Evolutionary conservation across 2,888 invertebrate species (phyloP).

Genomic region (Galeopsomyia nigrocyanea): DNA sequence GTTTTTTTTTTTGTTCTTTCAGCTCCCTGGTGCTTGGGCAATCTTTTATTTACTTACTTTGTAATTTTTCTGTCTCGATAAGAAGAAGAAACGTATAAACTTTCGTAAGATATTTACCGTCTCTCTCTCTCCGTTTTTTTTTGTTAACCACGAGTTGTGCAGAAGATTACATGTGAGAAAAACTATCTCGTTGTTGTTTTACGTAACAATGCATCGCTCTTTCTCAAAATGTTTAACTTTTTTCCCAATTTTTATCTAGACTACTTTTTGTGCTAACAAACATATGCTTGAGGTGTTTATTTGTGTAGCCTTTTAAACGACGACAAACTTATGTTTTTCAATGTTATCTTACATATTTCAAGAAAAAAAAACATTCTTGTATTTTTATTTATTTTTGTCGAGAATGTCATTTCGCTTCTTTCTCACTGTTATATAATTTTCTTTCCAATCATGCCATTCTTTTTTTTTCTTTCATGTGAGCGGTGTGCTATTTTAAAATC

Average conservation of each 20-base stretch:
- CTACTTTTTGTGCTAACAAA: constrained; percentile 33
- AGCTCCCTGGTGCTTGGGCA: constrained; percentile 42
- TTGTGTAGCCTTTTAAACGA: constrained; percentile 38
- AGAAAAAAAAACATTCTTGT: constrained; percentile 14
- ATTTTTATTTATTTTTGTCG: constrained; percentile 13
- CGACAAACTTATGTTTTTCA: constrained; percentile 14
- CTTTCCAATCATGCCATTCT: background rate
- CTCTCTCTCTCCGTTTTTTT: background rate
- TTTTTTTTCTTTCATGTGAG: constrained; percentile 4
- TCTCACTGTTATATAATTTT: constrained; percentile 2
- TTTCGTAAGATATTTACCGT: constrained; percentile 22
- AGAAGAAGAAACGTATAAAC: constrained; percentile 10
- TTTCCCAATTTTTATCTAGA: background rate
- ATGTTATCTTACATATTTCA: constrained; percentile 8
- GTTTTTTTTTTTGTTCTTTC: constrained; percentile 14
- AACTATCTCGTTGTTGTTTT: constrained; percentile 14
- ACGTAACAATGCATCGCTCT: constrained; percentile 3
- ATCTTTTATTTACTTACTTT: constrained; percentile 18
- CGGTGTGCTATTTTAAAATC: constrained; percentile 30
- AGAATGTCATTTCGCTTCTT: background rate
- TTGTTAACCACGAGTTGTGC: background rate
- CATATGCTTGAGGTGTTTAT: constrained; percentile 42
- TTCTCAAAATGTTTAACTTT: constrained; percentile 13
- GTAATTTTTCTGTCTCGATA: constrained; percentile 25
- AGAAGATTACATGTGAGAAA: background rate